Conservation (phyloP, 2,888 invertebrate species). For the Orchestes rusci region DNA sequence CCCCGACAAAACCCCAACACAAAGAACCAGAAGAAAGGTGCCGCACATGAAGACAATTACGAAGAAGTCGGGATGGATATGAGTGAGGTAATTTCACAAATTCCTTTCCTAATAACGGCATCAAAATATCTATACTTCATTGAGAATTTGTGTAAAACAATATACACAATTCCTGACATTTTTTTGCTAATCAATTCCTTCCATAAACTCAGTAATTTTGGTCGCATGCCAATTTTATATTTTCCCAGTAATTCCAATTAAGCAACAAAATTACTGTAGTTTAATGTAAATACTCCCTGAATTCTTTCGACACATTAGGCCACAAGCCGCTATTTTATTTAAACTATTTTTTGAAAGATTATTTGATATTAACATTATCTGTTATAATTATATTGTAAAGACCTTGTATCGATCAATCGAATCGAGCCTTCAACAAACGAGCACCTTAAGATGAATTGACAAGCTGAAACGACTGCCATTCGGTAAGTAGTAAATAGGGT, state of each 20-base stretch:
- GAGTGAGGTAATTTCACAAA: constrained; percentile 56
- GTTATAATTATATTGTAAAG: constrained; percentile 45
- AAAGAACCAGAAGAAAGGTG: constrained; percentile 30
- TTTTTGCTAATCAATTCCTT: no score
- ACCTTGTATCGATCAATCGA: constrained; percentile 37
- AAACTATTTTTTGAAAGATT: constrained; percentile 10
- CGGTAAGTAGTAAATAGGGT: constrained; percentile 34
- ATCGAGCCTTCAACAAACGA: constrained; percentile 25
- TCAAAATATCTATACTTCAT: no score
- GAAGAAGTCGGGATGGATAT: constrained; percentile 73
- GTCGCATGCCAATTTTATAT: no score
- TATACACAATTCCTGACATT: not conserved
- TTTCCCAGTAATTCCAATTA: no score
- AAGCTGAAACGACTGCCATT: constrained; percentile 23
- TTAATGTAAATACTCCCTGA: no score
- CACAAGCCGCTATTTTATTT: constrained; percentile 5
- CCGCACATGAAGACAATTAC: constrained; percentile 56
- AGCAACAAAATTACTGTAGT: no score
- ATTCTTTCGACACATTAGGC: no score
- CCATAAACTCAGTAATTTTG: no score
- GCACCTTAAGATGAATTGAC: constrained; percentile 19
- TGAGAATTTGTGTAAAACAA: no score
- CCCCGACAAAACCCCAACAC: constrained; percentile 12
- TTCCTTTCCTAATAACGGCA: no score
- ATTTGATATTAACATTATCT: constrained; percentile 47